These are phyloP conservation scores for Zygothrica quintamaculata DNA, from an alignment of 2,888 invertebrate species.

Conservation along the genomic window DNA sequence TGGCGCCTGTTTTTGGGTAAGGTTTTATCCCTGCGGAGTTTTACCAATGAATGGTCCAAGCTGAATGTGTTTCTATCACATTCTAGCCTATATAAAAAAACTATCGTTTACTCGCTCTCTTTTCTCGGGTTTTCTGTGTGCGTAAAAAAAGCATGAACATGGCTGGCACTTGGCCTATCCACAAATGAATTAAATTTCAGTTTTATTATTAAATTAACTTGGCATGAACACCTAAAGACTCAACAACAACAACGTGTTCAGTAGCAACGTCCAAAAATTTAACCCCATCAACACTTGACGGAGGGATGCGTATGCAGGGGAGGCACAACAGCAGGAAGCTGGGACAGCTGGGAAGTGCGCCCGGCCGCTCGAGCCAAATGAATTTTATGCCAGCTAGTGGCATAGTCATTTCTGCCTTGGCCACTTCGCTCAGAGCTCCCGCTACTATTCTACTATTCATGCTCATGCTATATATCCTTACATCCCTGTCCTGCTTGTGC, in stretches of 20 bases:
- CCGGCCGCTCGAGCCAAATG: conserved; percentile 54
- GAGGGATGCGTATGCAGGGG: not conserved
- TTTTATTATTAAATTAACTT: conserved; percentile 83
- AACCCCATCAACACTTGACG: conserved; percentile 33
- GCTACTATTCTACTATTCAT: not conserved
- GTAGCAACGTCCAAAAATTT: conserved; percentile 41
- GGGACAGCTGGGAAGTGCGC: conserved; percentile 56
- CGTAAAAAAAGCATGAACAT: conserved; percentile 34
- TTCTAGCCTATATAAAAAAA: conserved; percentile 5
- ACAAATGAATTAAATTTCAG: conserved; percentile 83
- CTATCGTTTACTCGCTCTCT: not conserved
- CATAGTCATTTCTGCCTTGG: conserved; percentile 30
- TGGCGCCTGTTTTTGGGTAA: conserved; percentile 57
- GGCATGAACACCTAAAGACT: conserved; percentile 82
- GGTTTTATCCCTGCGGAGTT: conserved; percentile 70
- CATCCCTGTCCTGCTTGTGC: conserved; percentile 22
- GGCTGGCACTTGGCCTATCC: conserved; percentile 70
- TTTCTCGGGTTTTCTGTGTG: conserved; percentile 15
- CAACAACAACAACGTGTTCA: conserved; percentile 24
- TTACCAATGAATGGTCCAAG: no score
- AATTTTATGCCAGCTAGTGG: conserved; percentile 49
- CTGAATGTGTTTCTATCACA: not conserved
- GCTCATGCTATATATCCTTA: not conserved
- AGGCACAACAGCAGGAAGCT: conserved; percentile 36
- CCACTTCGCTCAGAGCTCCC: not conserved